phyloP scores from a whole-genome alignment of 2,113 vertebrate genomes.

The Maylandia zebra region DNA sequence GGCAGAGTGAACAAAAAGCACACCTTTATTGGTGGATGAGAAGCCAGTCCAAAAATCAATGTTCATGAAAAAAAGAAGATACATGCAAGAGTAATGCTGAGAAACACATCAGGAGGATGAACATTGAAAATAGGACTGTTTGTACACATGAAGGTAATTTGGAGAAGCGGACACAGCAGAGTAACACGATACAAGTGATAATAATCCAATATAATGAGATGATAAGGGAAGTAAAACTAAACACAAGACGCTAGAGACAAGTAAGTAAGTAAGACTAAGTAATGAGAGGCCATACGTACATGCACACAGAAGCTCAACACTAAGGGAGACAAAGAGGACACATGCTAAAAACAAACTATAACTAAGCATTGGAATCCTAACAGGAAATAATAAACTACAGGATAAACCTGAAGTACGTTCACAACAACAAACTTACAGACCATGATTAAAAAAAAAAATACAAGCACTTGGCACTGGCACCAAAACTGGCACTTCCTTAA shows the following conservation, averaged over 20 bases:
- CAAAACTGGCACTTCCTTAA: neutral
- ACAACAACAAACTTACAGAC: neutral
- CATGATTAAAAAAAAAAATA: neutral
- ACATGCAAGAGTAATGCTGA: neutral
- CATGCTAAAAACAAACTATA: neutral
- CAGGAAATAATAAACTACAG: neutral
- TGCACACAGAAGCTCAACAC: neutral
- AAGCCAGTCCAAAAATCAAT: neutral
- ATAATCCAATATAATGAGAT: neutral
- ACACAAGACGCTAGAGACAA: neutral
- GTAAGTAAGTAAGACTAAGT: neutral
- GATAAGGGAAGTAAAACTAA: neutral
- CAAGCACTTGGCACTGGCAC: neutral
- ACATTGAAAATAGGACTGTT: neutral
- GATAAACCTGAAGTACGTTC: neutral
- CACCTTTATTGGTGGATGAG: neutral
- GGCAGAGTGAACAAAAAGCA: neutral
- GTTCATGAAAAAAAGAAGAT: neutral
- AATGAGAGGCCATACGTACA: neutral
- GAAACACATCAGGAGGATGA: neutral
- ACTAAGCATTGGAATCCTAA: neutral
- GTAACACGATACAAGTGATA: neutral
- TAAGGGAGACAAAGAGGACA: neutral
- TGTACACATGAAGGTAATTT: neutral
- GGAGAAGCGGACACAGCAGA: neutral